Percentiles rank a stretch among this genome's conserved stretches.
Conservation (phyloP, 2,888 invertebrate species). For the Clostera curtula region DNA sequence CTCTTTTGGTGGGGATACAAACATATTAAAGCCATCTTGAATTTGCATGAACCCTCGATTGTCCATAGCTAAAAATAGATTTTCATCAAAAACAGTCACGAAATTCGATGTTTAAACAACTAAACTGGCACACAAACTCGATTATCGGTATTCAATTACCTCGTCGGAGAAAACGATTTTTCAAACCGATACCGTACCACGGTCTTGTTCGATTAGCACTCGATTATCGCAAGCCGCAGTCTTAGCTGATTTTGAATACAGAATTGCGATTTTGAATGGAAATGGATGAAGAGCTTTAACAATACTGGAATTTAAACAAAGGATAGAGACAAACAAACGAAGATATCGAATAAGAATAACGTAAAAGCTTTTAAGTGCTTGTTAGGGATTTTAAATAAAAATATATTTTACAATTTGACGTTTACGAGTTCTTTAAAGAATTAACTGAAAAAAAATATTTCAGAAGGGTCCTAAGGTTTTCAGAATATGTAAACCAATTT, state of each 20-base stretch:
- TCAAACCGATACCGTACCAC: conserved; percentile 16
- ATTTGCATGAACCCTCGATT: no score
- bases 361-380: conserved; percentile 23
- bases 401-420: conserved; percentile 21
- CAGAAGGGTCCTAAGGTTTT: conserved; percentile 14
- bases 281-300: no score
- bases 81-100: no score
- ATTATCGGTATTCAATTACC: conserved; percentile 10
- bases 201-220: conserved; percentile 12
- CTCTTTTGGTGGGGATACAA: no score
- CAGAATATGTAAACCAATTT: conserved; percentile 9
- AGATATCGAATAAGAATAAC: no score
- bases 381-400: conserved; percentile 22
- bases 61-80: no score
- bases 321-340: no score
- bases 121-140: conserved; percentile 1
- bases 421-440: conserved; percentile 16
- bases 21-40: no score
- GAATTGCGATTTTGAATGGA: no score
- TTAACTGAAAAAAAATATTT: conserved; percentile 15
- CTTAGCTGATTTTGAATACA: no score
- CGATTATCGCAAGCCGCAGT: conserved; percentile 9
- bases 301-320: no score
- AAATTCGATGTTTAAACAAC: no score
- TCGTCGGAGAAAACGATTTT: conserved; percentile 6